Base-by-base conservation (phyloP, 2,888 invertebrate genomes). In the Danaus chrysippus region DNA sequence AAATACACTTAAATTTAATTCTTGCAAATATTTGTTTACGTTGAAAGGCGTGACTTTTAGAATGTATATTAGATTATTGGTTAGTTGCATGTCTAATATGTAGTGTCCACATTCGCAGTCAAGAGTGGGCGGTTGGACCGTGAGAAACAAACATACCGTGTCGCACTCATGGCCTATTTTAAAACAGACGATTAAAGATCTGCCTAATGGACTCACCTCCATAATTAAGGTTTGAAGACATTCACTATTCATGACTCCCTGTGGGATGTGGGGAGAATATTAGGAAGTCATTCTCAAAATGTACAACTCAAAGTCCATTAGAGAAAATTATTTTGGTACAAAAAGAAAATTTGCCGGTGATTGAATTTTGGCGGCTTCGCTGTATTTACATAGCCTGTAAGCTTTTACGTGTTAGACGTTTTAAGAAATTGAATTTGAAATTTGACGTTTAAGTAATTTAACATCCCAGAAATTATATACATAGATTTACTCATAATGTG, bases 51-150 rank as follows among this genome's bases (percentile, higher is more conserved):
- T 66, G 67, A 66, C 64, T 65, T 63, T 63, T 63, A 65, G 65
- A 69, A 69, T 71, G 67, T 66, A 61, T 66, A 69, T 72, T 63
- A 68, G 69, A 68, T 67, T 69, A 68, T 73, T 73, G 71, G 68
- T 69, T 67, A 68, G 69, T 71, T 67, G 67, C 70, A 67, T 67
- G 66, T 70, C 68, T 68, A 70, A 71, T 68, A 57, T 52, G 66
- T 68, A 65, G 70, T 62, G 65, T 64, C 67, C 60, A 68, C 76
- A 78, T 83, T 81, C 79, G 77, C 82, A 75, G 70, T 73, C 72
- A 74, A 74, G 62, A 73, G 89, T 89, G 86, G 90, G 90, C 85
- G 88, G 85, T 84, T 87, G 68, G 79, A 88, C 76, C 90, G 90
- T 90, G 90, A 84, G 90, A 90, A 89, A 81, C 85, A 83, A 85